phyloP scores from a whole-genome alignment of 2,113 vertebrate species.

The Laticauda colubrina region DNA sequence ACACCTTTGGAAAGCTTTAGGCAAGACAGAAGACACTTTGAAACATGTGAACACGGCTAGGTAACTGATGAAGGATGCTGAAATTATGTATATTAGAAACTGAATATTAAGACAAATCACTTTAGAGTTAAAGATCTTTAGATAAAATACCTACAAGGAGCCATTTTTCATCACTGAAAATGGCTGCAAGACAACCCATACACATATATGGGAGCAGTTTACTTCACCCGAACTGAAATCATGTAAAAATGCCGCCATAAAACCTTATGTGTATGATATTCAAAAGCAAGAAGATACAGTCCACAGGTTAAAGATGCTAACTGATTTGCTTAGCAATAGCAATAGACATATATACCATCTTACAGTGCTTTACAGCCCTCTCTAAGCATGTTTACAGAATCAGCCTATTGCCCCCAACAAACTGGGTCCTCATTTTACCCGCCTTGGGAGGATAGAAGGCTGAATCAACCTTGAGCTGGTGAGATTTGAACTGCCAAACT shows the following conservation, averaged over 20 bases:
- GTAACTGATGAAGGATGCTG: neutral
- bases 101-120: neutral
- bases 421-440: too few species aligned
- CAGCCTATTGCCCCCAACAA: too few species aligned
- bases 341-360: too few species aligned
- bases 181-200: neutral
- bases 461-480: too few species aligned
- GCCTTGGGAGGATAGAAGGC: too few species aligned
- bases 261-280: neutral
- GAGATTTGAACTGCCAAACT: too few species aligned
- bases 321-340: neutral
- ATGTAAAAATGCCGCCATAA: neutral
- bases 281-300: neutral
- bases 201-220: neutral
- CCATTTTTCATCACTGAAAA: neutral
- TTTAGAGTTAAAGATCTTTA: neutral
- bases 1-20: neutral
- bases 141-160: neutral
- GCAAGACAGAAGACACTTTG: neutral
- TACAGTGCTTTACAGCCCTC: too few species aligned
- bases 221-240: neutral
- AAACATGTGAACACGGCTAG: neutral
- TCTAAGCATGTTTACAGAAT: too few species aligned
- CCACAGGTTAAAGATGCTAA: neutral
- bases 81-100: neutral